phyloP scores from a whole-genome alignment of 2,888 invertebrate genomes.

The Troilus luridus region DNA sequence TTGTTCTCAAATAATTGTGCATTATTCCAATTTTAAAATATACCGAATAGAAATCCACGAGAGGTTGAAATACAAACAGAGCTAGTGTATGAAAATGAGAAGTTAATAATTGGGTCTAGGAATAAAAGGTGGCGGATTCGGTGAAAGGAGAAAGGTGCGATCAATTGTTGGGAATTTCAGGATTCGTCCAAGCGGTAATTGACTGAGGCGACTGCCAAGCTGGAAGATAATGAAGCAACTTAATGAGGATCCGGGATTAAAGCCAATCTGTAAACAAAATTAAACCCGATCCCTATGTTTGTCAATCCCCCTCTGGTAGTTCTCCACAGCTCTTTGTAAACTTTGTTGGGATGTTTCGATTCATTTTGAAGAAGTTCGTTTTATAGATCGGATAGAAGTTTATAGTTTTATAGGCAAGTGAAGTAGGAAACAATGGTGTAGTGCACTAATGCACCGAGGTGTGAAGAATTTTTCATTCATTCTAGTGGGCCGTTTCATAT shows the following conservation, averaged over 20 bases:
- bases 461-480: no score
- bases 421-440: not conserved
- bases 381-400: constrained; percentile 2
- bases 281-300: constrained; percentile 10
- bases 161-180: constrained; percentile 10
- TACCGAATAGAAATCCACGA: not conserved
- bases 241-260: constrained; percentile 27
- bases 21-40: not conserved
- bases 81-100: not conserved
- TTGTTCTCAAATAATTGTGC: not conserved
- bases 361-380: not conserved
- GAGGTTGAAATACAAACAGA: not conserved
- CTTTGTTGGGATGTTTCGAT: not conserved
- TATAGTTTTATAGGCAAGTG: no score
- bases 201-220: not conserved
- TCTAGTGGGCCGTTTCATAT: no score
- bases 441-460: no score
- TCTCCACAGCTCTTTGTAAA: not conserved
- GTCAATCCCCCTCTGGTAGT: not conserved
- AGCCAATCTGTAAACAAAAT: constrained; percentile 37
- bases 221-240: constrained; percentile 24
- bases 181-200: constrained; percentile 30
- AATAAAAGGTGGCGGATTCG: not conserved
- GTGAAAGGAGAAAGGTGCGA: not conserved
- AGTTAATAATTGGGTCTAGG: constrained; percentile 27